Evolutionary conservation across 2,113 vertebrate genomes (phyloP).

Genomic region (Gobius niger): DNA sequence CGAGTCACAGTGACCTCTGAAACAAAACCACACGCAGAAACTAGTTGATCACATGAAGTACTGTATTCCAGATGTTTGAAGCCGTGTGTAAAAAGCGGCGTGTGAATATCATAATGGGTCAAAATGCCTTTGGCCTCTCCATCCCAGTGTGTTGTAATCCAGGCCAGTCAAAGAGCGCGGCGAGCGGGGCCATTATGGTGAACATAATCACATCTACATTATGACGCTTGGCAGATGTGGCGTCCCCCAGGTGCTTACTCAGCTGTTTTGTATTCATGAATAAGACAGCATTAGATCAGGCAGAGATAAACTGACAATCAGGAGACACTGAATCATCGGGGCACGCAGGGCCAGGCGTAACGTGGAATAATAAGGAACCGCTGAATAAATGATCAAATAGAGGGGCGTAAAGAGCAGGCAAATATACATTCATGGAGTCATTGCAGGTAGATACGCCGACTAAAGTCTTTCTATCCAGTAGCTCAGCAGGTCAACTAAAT

Average conservation of each 20-base stretch:
- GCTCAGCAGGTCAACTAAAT: too few species aligned
- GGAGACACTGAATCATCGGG: constrained; percentile 7
- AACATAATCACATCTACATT: constrained; percentile 54
- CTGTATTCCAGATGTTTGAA: too few species aligned
- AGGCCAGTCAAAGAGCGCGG: constrained; percentile 14
- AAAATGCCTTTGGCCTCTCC: too few species aligned
- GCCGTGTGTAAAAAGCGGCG: too few species aligned
- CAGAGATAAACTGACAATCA: constrained; percentile 16
- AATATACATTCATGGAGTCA: neutral
- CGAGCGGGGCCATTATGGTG: constrained; percentile 30
- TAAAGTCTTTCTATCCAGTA: too few species aligned
- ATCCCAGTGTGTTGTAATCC: neutral
- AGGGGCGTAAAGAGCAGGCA: neutral
- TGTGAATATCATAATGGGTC: too few species aligned
- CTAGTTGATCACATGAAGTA: too few species aligned
- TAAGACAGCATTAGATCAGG: constrained; percentile 31
- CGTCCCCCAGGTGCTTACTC: constrained; percentile 39
- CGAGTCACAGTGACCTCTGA: too few species aligned
- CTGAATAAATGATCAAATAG: constrained; percentile 3
- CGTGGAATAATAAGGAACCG: constrained; percentile 6
- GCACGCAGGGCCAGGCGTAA: neutral
- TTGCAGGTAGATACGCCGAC: too few species aligned
- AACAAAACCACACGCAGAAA: too few species aligned
- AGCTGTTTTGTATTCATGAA: constrained; percentile 55
- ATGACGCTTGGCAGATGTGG: constrained; percentile 55